Base-by-base conservation (phyloP, 2,113 vertebrate genomes). In the Myotis davidii region DNA sequence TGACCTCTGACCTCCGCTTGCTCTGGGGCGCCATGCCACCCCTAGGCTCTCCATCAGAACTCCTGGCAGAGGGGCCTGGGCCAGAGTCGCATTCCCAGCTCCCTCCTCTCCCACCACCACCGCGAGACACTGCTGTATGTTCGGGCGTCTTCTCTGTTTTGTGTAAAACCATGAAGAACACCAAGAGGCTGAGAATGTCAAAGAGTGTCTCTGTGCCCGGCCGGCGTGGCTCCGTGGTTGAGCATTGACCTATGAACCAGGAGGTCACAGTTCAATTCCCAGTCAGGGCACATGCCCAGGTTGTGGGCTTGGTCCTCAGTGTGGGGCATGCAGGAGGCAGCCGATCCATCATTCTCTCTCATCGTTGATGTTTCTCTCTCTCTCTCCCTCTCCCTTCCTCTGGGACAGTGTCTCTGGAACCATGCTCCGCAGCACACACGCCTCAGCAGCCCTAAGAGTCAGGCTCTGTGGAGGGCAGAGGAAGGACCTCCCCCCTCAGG, bases 371-470 rank as follows among this genome's bases (percentile, higher is more conserved):
- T 29, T 13, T 29, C 61, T 64, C 27, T 64, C 59, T 61, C 59
- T 64, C 61, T 64, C 61, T 64, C 61, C 27, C 27, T 64, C 61
- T 29, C 61, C 27, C 7, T 23, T 9, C 56, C 21, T 59, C 72
- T 16, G 3, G 14, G 34, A 23, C 0, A 5, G 2, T 14, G 0
- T 27, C 11, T 34, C 45, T 34, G 14, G 39, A 25, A 1, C 0
- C 2, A 0, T 0, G 37, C 39, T 14, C 25, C 14, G 4, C 20
- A 0, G 25, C 7, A 2, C 0, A 0, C 9, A 0, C 1, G 17
- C 25, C 67, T 7, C 34, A 2, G 37, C 7, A 25, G 65, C 10
- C 3, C 6, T 0, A n/a, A 2, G 39, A 37, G 18, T 45, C 2
- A 0, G 1, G 54, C 37, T 34, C 85, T 0, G 0, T 16, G 70